phyloP scores from a whole-genome alignment of 1,140 invertebrate genomes.

The Ips nitidus region DNA sequence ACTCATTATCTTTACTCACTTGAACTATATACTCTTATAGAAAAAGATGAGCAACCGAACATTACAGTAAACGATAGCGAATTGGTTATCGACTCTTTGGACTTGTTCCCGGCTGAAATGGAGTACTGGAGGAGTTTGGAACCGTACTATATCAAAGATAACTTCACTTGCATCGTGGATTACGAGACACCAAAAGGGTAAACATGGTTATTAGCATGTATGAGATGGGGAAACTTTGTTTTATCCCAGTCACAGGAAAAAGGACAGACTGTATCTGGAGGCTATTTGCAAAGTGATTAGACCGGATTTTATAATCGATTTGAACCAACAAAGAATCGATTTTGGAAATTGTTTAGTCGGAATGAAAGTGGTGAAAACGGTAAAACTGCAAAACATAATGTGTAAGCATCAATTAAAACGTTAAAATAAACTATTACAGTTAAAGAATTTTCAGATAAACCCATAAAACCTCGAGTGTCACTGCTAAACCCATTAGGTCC shows the following conservation, averaged over 20 bases:
- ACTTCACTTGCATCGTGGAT: constrained; percentile 36
- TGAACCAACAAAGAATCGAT: constrained; percentile 41
- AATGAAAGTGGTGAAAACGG: constrained; percentile 14
- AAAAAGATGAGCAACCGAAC: constrained; percentile 13
- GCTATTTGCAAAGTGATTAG: constrained; percentile 39
- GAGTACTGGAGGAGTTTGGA: constrained; percentile 40
- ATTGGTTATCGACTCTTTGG: constrained; percentile 27
- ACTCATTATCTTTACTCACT: not conserved
- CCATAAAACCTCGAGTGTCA: constrained; percentile 26
- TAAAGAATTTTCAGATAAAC: constrained; percentile 22
- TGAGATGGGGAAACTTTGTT: too few species aligned
- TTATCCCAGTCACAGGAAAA: constrained; percentile 11
- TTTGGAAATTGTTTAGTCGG: constrained; percentile 41
- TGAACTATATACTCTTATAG: not conserved
- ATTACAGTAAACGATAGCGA: constrained; percentile 33
- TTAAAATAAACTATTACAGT: not conserved
- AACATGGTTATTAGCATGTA: not conserved
- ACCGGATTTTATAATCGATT: constrained; percentile 43
- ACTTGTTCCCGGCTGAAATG: constrained; percentile 45
- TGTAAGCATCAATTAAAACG: constrained; percentile 23
- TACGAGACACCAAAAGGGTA: constrained; percentile 24
- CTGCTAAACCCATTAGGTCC: constrained; percentile 32
- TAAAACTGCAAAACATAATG: constrained; percentile 42
- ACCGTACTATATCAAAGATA: constrained; percentile 38
- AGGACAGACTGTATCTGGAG: constrained; percentile 39